These are phyloP conservation scores for Neosilurus mollespiculum DNA, from an alignment of 2,797 vertebrate species.

Conservation along the genomic window DNA sequence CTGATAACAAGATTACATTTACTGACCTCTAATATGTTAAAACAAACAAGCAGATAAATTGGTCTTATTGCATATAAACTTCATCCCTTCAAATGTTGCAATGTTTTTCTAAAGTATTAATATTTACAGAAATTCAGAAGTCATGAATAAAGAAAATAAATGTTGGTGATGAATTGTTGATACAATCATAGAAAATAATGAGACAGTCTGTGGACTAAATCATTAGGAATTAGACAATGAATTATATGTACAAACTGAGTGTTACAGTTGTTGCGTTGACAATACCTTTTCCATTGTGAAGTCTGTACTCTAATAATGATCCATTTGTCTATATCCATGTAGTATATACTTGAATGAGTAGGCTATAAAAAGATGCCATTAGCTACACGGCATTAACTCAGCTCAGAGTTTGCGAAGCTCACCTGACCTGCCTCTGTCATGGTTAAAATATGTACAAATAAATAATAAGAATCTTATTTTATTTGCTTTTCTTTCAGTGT, in stretches of 20 bases:
- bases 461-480: no score
- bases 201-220: neutral
- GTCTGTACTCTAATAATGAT: neutral
- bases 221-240: neutral
- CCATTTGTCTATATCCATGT: neutral
- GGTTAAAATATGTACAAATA: no score
- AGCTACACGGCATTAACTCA: no score
- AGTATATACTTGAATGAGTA: no score
- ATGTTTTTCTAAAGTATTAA: constrained; percentile 67
- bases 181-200: neutral
- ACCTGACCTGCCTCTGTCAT: no score
- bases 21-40: constrained; percentile 40
- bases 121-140: constrained; percentile 62
- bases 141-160: constrained; percentile 16
- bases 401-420: no score
- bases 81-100: constrained; percentile 68
- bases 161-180: constrained; percentile 13
- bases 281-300: neutral
- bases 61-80: constrained; percentile 65
- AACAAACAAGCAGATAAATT: constrained; percentile 69
- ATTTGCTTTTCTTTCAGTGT: no score
- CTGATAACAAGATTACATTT: constrained; percentile 53
- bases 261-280: neutral
- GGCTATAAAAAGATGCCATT: no score
- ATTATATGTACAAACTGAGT: neutral